Evolutionary conservation across 2,797 vertebrate species (phyloP), one percentile per base, ranked within the genome.

Genomic region (Nyctalus aviator): DNA sequence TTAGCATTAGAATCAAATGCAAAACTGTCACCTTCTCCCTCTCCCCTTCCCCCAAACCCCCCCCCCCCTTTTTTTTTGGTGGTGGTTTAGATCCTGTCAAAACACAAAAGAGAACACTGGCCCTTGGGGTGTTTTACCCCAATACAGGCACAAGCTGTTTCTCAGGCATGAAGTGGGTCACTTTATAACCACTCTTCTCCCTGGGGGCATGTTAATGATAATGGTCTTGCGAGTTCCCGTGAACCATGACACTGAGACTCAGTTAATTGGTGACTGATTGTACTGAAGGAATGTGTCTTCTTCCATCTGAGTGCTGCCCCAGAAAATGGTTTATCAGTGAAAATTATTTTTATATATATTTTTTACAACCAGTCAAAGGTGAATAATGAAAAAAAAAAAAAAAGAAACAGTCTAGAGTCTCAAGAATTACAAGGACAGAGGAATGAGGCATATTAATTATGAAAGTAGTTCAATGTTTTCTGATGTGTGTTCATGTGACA

Each of bases 11-110:
- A 83, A 30, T n/a, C 12, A 88, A 32, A 79, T 21, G 76, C 35
- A 92, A 57, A 94, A 68, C 21, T 64, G 9, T 57, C 27, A 1
- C 5, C 10, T 8, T 14, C 62, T 0, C 7, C 8, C 11, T 50
- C 27, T 1, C 9, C 10, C 12, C 12, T 11, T 1, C 3, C 18
- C 14, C 4, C 21, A n/a, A n/a, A n/a, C n/a, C 9, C 10, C 12
- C 12, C 25, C 2, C 3, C 18, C 14, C 4, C 21, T 4, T 13
- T 27, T 30, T 41, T 59, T 86, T 81, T 66, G 20, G 68, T 53
- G 8, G 18, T 50, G 13, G 35, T 41, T 64, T 75, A 59, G 5
- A 13, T 37, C 5, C 21, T 77, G 21, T 55, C 8, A 89, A 89
- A 92, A 73, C 20, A 41, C 5, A 83, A 25, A 81, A 9, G 44